Evolutionary conservation across 2,113 vertebrate genomes (phyloP).

Genomic region (Rhegmatorhina hoffmannsi): DNA sequence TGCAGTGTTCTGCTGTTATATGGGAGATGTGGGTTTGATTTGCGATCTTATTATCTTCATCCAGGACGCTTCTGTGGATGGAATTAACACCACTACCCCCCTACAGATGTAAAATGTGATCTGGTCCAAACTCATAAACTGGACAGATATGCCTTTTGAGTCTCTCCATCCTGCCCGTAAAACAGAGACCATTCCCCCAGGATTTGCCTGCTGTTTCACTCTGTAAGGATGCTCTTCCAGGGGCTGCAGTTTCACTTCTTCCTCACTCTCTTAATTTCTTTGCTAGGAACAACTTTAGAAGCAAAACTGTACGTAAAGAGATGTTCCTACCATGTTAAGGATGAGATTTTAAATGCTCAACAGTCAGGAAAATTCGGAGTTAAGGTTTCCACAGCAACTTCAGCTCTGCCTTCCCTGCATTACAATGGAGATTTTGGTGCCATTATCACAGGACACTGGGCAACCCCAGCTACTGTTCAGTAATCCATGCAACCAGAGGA

Average conservation of each 20-base stretch:
- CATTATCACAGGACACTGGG: slow-evolving; percentile 5
- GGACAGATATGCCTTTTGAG: not conserved
- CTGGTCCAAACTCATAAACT: not conserved
- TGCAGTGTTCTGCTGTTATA: not conserved
- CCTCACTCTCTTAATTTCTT: slow-evolving; percentile 9
- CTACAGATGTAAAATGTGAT: not conserved
- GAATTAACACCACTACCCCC: not conserved
- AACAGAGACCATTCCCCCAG: not conserved
- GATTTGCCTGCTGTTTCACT: not conserved
- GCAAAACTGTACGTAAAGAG: not conserved
- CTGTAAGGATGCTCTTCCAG: not conserved
- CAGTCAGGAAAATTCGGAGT: slow-evolving; percentile 4
- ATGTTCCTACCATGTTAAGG: not conserved
- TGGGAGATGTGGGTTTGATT: slow-evolving; percentile 41
- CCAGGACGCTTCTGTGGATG: not conserved
- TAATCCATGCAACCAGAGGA: not conserved
- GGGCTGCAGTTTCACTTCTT: not conserved
- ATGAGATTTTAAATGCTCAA: not conserved
- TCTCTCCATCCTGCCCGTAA: not conserved
- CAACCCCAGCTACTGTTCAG: not conserved
- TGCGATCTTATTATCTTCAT: slow-evolving; percentile 20
- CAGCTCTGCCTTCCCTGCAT: not conserved
- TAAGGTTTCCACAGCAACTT: slow-evolving; percentile 57
- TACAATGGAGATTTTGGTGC: slow-evolving; percentile 12
- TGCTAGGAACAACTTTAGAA: not conserved